phyloP scores from a whole-genome alignment of 1,140 invertebrate genomes.

The Psilanteris sp. region DNA sequence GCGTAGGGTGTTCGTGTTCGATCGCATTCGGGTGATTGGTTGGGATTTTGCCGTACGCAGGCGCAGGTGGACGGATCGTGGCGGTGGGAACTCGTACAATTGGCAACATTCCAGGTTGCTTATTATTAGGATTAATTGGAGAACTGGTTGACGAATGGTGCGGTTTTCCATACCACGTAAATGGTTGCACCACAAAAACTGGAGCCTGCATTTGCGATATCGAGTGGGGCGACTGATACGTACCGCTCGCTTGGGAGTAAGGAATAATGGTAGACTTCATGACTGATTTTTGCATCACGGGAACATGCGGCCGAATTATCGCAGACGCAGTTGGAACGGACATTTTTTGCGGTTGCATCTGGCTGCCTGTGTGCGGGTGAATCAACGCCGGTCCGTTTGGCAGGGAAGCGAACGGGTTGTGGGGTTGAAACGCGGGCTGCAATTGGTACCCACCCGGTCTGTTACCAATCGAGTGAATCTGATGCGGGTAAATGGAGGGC shows the following conservation, averaged over 20 bases:
- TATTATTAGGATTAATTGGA: constrained; percentile 15
- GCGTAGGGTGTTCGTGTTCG: constrained; percentile 6
- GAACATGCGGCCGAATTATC: constrained; percentile 17
- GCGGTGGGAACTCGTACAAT: constrained; percentile 45
- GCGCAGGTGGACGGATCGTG: constrained; percentile 21
- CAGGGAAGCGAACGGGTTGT: constrained; percentile 17
- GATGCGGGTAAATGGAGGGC: constrained; percentile 27
- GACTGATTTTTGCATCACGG: constrained; percentile 5
- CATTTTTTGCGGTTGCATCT: constrained; percentile 22
- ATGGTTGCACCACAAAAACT: constrained; percentile 48
- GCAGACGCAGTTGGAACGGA: constrained; percentile 23
- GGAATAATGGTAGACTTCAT: constrained; percentile 36
- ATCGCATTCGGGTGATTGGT: constrained; percentile 15
- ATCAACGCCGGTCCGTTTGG: constrained; percentile 37
- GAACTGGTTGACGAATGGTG: background rate
- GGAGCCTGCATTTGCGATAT: constrained; percentile 11
- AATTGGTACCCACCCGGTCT: background rate
- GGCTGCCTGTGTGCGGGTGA: background rate
- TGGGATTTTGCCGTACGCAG: constrained; percentile 36
- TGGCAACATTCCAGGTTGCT: constrained; percentile 22
- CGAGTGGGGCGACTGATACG: constrained; percentile 3
- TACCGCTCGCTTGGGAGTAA: constrained; percentile 1
- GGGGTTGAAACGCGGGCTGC: background rate
- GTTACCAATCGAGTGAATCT: background rate
- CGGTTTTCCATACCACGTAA: constrained; percentile 39